These are phyloP conservation scores for Anguilla obscura DNA, from an alignment of 2,797 vertebrate species.

Conservation along the genomic window DNA sequence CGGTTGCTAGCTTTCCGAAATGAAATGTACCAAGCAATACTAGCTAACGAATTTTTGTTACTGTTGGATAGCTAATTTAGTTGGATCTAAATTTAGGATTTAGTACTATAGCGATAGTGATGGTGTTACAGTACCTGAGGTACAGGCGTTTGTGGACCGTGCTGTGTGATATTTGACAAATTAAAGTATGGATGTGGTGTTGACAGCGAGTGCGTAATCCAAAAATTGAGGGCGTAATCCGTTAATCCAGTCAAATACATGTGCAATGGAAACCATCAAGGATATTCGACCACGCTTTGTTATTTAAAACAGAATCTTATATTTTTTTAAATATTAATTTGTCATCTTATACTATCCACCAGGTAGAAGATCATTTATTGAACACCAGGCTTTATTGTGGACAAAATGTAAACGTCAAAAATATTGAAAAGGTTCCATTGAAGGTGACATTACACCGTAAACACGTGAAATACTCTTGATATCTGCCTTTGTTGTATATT, in stretches of 20 bases:
- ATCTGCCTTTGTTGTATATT: background rate
- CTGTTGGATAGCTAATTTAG: too few species aligned
- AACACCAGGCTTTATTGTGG: too few species aligned
- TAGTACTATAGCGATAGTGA: background rate
- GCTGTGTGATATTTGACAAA: conserved; percentile 63
- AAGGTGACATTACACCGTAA: background rate
- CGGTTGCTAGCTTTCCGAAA: background rate
- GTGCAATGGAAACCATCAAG: conserved; percentile 41
- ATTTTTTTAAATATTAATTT: background rate
- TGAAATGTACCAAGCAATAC: background rate
- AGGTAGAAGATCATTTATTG: background rate
- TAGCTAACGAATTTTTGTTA: too few species aligned
- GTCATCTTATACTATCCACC: too few species aligned
- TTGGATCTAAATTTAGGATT: too few species aligned
- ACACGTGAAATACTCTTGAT: background rate
- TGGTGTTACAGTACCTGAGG: too few species aligned
- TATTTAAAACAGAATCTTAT: background rate
- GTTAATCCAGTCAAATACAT: conserved; percentile 68
- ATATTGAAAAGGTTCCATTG: background rate
- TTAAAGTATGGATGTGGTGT: conserved; percentile 52
- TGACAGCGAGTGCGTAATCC: conserved; percentile 67
- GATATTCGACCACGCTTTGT: background rate
- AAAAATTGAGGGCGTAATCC: conserved; percentile 69
- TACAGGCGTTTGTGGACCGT: conserved; percentile 20
- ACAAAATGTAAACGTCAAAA: background rate